phyloP scores from a whole-genome alignment of 2,888 invertebrate species.

The Germaria angustata region DNA sequence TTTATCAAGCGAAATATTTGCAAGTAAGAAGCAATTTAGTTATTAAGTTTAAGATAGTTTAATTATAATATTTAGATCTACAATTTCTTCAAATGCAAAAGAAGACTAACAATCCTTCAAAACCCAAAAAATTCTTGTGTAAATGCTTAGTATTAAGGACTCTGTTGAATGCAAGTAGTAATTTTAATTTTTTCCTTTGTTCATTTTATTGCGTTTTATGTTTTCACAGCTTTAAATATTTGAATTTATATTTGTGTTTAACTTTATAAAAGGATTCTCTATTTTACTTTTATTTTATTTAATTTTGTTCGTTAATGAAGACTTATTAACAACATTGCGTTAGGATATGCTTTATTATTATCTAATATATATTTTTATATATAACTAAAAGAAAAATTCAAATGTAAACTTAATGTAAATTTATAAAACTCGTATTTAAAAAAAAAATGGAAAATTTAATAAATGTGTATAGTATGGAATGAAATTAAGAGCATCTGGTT shows the following conservation, averaged over 20 bases:
- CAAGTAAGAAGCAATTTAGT: constrained; percentile 16
- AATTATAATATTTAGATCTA: constrained; percentile 41
- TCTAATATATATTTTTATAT: constrained; percentile 68
- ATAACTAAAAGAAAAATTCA: constrained; percentile 43
- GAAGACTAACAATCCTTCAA: constrained; percentile 26
- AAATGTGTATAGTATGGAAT: constrained; percentile 67
- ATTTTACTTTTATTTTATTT: constrained; percentile 15
- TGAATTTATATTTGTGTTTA: constrained; percentile 24
- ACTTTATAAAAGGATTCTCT: constrained; percentile 32
- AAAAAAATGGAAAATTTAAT: constrained; percentile 57
- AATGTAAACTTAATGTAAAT: constrained; percentile 67
- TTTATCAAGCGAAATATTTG: constrained; percentile 24
- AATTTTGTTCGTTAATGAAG: constrained; percentile 42
- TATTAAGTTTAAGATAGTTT: constrained; percentile 58
- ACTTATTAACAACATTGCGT: constrained; percentile 52
- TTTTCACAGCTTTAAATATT: constrained; percentile 36
- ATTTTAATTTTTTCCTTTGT: not conserved
- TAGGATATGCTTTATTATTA: constrained; percentile 57
- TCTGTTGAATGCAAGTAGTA: constrained; percentile 33
- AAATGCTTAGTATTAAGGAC: constrained; percentile 53
- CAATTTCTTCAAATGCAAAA: constrained; percentile 42
- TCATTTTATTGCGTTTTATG: not conserved
- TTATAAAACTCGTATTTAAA: constrained; percentile 63
- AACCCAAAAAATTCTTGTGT: constrained; percentile 25
- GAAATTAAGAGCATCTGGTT: constrained; percentile 11